These are phyloP conservation scores for Esox lucius DNA, from an alignment of 2,797 vertebrate species.

Conservation along the genomic window DNA sequence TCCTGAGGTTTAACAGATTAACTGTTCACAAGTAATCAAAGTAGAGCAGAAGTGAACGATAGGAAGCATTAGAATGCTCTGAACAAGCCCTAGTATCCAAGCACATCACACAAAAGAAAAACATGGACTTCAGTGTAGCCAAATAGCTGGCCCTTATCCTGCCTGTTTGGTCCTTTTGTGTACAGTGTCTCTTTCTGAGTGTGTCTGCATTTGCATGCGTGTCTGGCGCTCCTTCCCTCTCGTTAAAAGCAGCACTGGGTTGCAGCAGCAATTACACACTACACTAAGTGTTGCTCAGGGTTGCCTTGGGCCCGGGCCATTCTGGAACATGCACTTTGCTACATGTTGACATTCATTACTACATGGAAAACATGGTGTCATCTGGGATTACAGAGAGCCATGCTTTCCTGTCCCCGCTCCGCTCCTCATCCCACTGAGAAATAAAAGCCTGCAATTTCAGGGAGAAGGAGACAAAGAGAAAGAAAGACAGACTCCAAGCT, in stretches of 20 bases:
- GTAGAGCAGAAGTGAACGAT: constrained; percentile 10
- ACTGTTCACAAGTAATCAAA: constrained; percentile 34
- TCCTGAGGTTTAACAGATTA: constrained; percentile 38
- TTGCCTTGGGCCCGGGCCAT: constrained; percentile 38
- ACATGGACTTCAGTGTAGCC: background rate
- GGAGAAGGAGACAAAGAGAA: background rate
- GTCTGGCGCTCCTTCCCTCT: constrained; percentile 38
- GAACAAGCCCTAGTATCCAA: background rate
- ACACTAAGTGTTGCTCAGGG: constrained; percentile 25
- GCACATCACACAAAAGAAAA: background rate
- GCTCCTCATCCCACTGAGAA: background rate
- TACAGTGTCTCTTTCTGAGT: background rate
- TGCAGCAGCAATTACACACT: constrained; percentile 12
- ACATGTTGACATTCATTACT: constrained; percentile 73
- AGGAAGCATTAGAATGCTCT: background rate
- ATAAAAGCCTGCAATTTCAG: constrained; percentile 71
- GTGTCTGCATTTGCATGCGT: background rate
- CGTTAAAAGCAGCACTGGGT: background rate
- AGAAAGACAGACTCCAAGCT: background rate
- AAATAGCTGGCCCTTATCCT: background rate
- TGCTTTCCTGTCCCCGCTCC: constrained; percentile 55
- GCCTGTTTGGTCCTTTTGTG: background rate
- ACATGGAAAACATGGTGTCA: constrained; percentile 76
- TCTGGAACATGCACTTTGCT: constrained; percentile 65
- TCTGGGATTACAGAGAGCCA: constrained; percentile 70